These are phyloP conservation scores for Metaphire vulgaris DNA, from an alignment of 1,140 invertebrate genomes.

Conservation along the genomic window DNA sequence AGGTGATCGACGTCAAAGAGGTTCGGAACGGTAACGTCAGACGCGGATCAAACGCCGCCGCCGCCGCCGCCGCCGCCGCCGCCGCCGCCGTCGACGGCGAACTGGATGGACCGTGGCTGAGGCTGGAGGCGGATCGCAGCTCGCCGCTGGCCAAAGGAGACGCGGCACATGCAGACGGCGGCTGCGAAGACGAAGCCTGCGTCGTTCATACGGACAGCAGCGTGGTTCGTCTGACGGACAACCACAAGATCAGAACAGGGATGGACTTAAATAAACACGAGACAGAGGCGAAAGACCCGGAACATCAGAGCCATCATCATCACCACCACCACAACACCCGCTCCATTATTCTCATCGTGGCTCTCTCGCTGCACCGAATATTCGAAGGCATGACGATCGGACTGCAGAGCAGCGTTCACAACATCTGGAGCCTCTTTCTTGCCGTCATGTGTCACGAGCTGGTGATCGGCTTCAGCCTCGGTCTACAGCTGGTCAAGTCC, in stretches of 20 bases:
- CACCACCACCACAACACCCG: slow-evolving; percentile 18
- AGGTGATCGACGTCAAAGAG: neutral
- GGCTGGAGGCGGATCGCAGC: neutral
- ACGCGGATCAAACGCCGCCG: neutral
- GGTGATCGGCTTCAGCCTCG: slow-evolving; percentile 70
- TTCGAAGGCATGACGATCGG: slow-evolving; percentile 42
- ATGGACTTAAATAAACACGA: no score
- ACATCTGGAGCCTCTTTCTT: slow-evolving; percentile 64
- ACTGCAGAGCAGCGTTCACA: slow-evolving; percentile 46
- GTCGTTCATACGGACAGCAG: no score
- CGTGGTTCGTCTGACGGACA: neutral
- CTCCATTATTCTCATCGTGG: slow-evolving; percentile 36
- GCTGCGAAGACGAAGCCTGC: neutral
- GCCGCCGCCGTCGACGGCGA: neutral
- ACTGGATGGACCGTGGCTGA: neutral
- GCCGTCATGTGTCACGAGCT: slow-evolving; percentile 62
- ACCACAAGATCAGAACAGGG: no score
- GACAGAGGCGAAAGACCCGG: neutral
- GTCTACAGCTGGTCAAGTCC: slow-evolving; percentile 59
- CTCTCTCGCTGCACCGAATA: slow-evolving; percentile 41
- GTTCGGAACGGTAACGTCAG: neutral
- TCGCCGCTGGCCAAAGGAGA: slow-evolving; percentile 16
- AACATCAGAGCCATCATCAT: slow-evolving; percentile 4
- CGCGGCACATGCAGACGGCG: neutral
- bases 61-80: neutral